A percentile compares a stretch with the other conserved stretches of the same genome.
Evolutionary conservation across 2,888 invertebrate species (phyloP).

Genomic region (Morpho deidamia): DNA sequence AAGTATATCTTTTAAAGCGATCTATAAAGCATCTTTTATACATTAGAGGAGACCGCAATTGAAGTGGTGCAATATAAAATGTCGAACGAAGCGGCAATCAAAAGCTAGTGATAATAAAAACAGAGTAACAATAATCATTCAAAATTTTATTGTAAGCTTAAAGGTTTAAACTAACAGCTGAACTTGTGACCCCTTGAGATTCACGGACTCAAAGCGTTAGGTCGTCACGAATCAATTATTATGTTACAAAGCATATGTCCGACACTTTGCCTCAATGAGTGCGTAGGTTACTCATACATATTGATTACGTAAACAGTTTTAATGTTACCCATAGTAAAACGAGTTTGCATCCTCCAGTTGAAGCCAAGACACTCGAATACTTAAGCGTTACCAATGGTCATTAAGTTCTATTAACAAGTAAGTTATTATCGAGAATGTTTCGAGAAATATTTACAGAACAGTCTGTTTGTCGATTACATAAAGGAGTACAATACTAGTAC

Average conservation of each 20-base stretch:
- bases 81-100: too few species aligned
- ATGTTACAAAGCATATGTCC: background rate
- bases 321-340: conserved; percentile 14
- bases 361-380: conserved; percentile 12
- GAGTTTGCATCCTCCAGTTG: conserved; percentile 11
- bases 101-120: too few species aligned
- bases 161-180: background rate
- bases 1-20: too few species aligned
- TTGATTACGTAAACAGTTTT: conserved; percentile 13
- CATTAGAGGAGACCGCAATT: too few species aligned
- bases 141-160: background rate
- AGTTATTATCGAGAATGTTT: too few species aligned
- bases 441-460: too few species aligned
- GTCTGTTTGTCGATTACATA: too few species aligned
- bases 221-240: conserved; percentile 6
- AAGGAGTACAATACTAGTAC: too few species aligned
- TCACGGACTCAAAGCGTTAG: conserved; percentile 2
- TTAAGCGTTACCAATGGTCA: conserved; percentile 6
- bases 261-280: background rate
- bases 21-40: too few species aligned
- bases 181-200: conserved; percentile 1
- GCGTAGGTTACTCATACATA: background rate
- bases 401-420: too few species aligned
- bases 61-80: too few species aligned
- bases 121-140: background rate